phyloP scores from a whole-genome alignment of 1,140 invertebrate genomes.

The Goniozus legneri region DNA sequence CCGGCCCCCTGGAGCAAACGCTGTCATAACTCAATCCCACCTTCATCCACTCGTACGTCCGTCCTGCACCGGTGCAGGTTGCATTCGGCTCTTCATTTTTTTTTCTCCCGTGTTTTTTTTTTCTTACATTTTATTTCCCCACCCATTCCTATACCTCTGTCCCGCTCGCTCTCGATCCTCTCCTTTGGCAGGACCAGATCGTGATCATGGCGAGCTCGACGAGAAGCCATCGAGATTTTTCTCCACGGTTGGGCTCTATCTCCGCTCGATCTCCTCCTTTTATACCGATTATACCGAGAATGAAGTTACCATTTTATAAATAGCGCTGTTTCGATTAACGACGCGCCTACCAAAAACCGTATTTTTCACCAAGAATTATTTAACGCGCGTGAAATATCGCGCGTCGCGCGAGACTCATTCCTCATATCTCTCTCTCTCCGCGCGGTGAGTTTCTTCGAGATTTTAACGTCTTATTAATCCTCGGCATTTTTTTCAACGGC shows the following conservation, averaged over 20 bases:
- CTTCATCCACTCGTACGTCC: slow-evolving; percentile 38
- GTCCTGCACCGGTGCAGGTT: slow-evolving; percentile 30
- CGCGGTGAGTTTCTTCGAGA: too few species aligned
- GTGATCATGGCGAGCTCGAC: slow-evolving; percentile 22
- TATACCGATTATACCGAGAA: too few species aligned
- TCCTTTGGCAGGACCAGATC: slow-evolving; percentile 13
- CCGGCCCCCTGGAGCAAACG: slow-evolving; percentile 52
- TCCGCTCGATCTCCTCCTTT: too few species aligned
- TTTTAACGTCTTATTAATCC: too few species aligned
- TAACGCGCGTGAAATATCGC: too few species aligned
- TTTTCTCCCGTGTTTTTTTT: slow-evolving; percentile 10
- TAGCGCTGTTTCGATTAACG: too few species aligned
- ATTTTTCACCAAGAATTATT: not conserved
- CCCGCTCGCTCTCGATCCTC: slow-evolving; percentile 14
- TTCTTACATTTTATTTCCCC: slow-evolving; percentile 5
- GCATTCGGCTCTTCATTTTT: slow-evolving; percentile 16
- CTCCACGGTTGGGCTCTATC: slow-evolving; percentile 15
- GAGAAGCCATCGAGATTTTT: slow-evolving; percentile 22
- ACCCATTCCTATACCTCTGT: not conserved
- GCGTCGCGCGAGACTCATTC: too few species aligned
- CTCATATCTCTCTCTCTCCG: too few species aligned
- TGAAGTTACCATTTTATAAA: too few species aligned
- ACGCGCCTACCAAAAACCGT: not conserved
- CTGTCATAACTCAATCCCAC: slow-evolving; percentile 58
- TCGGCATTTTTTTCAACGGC: too few species aligned